Conservation (phyloP, 2,888 invertebrate genomes). For the Dasysyrphus tricinctus region DNA sequence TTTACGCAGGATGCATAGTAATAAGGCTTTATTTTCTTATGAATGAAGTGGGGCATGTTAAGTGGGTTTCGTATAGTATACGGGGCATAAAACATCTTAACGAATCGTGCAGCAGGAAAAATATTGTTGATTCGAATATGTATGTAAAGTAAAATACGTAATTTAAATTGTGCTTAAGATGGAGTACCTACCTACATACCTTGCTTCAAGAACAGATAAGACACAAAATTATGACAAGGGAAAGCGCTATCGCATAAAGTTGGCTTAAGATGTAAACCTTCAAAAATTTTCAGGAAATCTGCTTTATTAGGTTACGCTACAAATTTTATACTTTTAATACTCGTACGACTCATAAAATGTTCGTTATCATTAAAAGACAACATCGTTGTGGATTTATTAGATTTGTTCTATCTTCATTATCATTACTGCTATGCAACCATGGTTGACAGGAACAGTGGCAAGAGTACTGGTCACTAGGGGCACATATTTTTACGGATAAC, state of each 20-base stretch:
- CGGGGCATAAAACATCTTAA: constrained; percentile 20
- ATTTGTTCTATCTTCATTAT: not conserved
- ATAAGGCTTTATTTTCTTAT: constrained; percentile 25
- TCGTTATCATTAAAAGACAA: not conserved
- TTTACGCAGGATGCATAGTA: constrained; percentile 51
- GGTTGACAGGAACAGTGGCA: too few species aligned
- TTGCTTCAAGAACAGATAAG: not conserved
- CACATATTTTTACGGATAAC: too few species aligned
- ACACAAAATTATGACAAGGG: not conserved
- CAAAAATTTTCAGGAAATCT: not conserved
- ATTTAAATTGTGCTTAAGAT: constrained; percentile 13
- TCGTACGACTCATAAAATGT: not conserved
- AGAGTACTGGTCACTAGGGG: too few species aligned
- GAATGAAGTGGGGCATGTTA: constrained; percentile 42
- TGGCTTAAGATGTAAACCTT: not conserved
- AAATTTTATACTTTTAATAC: not conserved
- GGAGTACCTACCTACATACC: not conserved
- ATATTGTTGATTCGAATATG: constrained; percentile 13
- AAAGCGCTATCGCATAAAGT: not conserved
- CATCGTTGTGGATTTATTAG: not conserved
- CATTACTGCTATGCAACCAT: too few species aligned
- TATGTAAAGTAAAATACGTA: constrained; percentile 4
- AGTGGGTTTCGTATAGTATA: constrained; percentile 9
- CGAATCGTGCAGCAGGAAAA: constrained; percentile 21
- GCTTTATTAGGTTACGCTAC: not conserved